Base-by-base conservation (phyloP, 2,888 invertebrate species). In the Megaustenia siamemsis region DNA sequence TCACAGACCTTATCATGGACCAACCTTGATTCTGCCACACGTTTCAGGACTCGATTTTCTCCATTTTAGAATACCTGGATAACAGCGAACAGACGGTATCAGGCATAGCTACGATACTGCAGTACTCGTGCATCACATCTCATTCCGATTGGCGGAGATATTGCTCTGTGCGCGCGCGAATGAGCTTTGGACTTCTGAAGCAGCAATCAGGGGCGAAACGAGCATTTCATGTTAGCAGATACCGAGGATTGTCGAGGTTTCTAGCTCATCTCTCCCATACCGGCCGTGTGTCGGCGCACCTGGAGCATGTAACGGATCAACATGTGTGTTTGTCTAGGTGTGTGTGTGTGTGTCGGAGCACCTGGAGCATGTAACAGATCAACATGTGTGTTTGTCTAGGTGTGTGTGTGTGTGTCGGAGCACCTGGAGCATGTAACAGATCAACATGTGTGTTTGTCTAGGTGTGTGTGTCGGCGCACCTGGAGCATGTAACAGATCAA, bases 91-190 rank as follows among this genome's bases (percentile, higher is more conserved):
- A 6, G 8, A 69, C 21, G 40, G 21, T 69, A 69, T 69, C 69
- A 69, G 66, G 1, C 5, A 21, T 18, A 2, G 15, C 21, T 24
- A 1, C 24, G 69, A 69, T 68, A 68, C 12, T 8, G 69, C 69
- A 40, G 68, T 24, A 40, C 78, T 78, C 35, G 32, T 2, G 43
- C n/a, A 78, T 40, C 32, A 28, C 40, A 78, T 66, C 66, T 78
- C 12, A 38, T 66, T 78, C 77, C 38, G 63, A 40, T 78, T 78
- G 35, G 28, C 32, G 38, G 24, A 76, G 53, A 35, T 56, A 35
- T 32, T 53, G 32, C 10, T 53, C 4, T 49, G 10, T 45, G 15
- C 12, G 12, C 21, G 71, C 24, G 8, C 4, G 4, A 38, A n/a
- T n/a, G 15, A 75, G 32, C 45, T 28, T 32, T 49, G 12, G 32